Conservation (phyloP, 2,797 vertebrate species). For the Acrossocheilus wenchowensis region DNA sequence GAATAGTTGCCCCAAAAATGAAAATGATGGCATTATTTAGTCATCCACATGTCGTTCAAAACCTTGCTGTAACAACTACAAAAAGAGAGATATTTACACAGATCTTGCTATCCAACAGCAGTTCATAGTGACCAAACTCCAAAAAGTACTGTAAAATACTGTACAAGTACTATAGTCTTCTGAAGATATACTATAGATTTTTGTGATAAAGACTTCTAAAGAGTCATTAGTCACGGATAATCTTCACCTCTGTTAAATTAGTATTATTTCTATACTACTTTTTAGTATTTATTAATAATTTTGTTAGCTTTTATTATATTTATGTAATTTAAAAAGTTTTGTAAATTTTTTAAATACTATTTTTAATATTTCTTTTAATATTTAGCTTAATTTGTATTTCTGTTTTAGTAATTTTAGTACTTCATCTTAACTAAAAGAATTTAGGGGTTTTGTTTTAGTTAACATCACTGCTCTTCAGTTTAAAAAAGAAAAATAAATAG, state of each 20-base stretch:
- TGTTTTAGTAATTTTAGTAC: not conserved
- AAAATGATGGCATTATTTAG: not conserved
- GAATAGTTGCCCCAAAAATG: not conserved
- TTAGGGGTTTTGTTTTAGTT: not conserved
- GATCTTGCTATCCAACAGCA: not conserved
- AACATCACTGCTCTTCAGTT: not conserved
- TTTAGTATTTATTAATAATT: not conserved
- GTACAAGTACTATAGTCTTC: not conserved
- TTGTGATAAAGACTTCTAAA: not conserved
- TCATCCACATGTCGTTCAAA: not conserved
- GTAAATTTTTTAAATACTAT: not conserved
- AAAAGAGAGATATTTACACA: not conserved
- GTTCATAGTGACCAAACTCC: not conserved
- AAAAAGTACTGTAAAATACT: not conserved
- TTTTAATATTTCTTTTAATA: not conserved
- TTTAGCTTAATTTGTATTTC: not conserved
- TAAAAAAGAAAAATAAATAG: not conserved
- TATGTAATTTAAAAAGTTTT: not conserved
- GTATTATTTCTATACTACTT: not conserved
- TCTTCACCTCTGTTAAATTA: not conserved
- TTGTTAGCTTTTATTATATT: too few species aligned
- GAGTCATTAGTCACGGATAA: not conserved
- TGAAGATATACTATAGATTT: not conserved
- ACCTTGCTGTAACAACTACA: not conserved
- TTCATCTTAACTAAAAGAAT: not conserved